A percentile compares a stretch with the other conserved stretches of the same genome.
These are phyloP conservation scores for Hypanus sabinus DNA, from an alignment of 2,113 vertebrate species.

Conservation along the genomic window DNA sequence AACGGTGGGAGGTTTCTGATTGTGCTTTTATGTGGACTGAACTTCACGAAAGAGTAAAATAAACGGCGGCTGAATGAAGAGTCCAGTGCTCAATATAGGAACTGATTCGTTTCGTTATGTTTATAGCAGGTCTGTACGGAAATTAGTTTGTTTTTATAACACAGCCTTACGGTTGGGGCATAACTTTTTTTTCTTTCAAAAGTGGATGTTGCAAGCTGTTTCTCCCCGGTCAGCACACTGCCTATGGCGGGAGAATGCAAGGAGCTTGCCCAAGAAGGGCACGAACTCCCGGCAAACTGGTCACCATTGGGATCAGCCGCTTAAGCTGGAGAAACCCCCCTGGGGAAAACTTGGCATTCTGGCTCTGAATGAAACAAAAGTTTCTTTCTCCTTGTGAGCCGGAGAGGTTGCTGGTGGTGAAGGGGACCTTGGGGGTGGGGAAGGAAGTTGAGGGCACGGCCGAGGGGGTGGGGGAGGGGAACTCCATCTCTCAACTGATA, in stretches of 20 bases:
- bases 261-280: slow-evolving; percentile 61
- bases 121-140: not conserved
- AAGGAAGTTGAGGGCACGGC: not conserved
- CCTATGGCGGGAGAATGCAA: slow-evolving; percentile 51
- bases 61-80: not conserved
- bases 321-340: slow-evolving; percentile 44
- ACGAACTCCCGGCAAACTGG: slow-evolving; percentile 57
- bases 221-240: slow-evolving; percentile 36
- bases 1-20: not conserved
- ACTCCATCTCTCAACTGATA: not conserved
- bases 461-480: not conserved
- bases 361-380: slow-evolving; percentile 1
- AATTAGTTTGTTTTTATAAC: not conserved
- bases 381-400: slow-evolving; percentile 4
- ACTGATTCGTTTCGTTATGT: not conserved
- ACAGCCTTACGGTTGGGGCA: not conserved
- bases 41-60: not conserved
- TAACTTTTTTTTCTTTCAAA: too few species aligned
- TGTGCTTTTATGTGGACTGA: not conserved
- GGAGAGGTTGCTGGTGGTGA: not conserved
- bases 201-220: not conserved
- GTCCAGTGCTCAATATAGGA: not conserved
- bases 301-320: slow-evolving; percentile 54
- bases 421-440: not conserved
- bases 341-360: slow-evolving; percentile 9